Evolutionary conservation across 1,140 invertebrate species (phyloP).

Genomic region (Drosophila kepulauana): DNA sequence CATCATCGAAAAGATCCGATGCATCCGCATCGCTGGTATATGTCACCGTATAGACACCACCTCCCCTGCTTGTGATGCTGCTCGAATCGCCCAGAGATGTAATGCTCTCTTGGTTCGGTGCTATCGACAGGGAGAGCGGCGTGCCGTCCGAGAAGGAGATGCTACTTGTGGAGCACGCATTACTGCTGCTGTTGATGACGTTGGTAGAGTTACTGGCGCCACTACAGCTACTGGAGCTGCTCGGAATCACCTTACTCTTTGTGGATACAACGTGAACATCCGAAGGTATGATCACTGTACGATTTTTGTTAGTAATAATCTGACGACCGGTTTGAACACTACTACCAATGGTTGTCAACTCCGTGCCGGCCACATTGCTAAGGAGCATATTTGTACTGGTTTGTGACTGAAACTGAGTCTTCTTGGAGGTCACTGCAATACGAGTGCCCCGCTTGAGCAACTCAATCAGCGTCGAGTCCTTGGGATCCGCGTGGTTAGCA

Average conservation of each 20-base stretch:
- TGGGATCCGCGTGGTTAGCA: constrained; percentile 73
- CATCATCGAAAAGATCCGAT: constrained; percentile 73
- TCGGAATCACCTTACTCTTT: constrained; percentile 56
- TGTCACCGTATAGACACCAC: constrained; percentile 80
- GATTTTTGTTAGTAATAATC: constrained; percentile 81
- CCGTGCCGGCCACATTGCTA: constrained; percentile 35
- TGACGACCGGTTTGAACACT: constrained; percentile 62
- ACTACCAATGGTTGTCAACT: constrained; percentile 54
- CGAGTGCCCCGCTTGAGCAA: constrained; percentile 89
- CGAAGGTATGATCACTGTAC: constrained; percentile 80
- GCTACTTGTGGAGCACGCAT: constrained; percentile 36
- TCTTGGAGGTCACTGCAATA: constrained; percentile 87
- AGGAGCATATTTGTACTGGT: constrained; percentile 46
- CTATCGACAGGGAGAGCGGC: constrained; percentile 77
- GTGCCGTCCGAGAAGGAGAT: constrained; percentile 71
- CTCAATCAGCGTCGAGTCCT: constrained; percentile 87
- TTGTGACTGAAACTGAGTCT: constrained; percentile 55
- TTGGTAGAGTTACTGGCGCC: constrained; percentile 32
- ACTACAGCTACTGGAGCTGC: constrained; percentile 22
- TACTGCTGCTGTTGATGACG: constrained; percentile 20
- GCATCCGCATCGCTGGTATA: constrained; percentile 79
- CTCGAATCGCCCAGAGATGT: not conserved
- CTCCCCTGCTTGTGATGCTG: constrained; percentile 43
- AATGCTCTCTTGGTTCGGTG: constrained; percentile 53
- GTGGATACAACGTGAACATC: constrained; percentile 79